Evolutionary conservation across 2,888 invertebrate genomes (phyloP), one percentile per base, ranked within the genome.

Genomic region (Rhingia campestris): DNA sequence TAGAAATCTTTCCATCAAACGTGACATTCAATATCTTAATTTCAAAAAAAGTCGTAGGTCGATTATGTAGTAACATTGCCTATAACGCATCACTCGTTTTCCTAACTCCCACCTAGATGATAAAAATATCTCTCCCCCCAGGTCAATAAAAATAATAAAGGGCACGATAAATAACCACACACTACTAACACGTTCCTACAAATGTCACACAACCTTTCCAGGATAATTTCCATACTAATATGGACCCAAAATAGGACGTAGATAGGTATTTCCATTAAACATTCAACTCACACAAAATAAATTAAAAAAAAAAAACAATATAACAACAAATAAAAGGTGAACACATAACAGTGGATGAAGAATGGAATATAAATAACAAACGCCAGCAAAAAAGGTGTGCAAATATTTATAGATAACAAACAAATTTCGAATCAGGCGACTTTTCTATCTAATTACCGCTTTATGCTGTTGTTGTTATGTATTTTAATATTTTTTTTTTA

Each of bases 381-480:
- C 77, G 81, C 76, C 85, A 82, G 76, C 76, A 76, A 84, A 86
- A 82, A 76, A 86, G 22, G 76, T 86, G 84, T 80, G 80, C 66
- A 86, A 77, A 86, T 77, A 86, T 77, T 77, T 49, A 30, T 49
- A 43, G 5, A 39, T 43, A 49, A 49, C 77, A 73, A 77, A 81
- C 75, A 81, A 81, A 81, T 81, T 81, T 81, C 69, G 76, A 66
- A 53, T 70, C 73, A 81, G 22, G 75, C 81, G 73, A 74, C 70
- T 59, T 77, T 86, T 49, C 30, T 53, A 66, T 86, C 88, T 88
- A 90, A 90, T 91, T 91, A 91, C 91, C 91, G 91, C 91, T 90
- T 91, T 91, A 89, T 91, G 91, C 91, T 91, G 91, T 89, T 89
- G 89, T 89, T 89, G 87, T 88, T 87, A 81, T 61, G 39, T 51